Conservation (phyloP, 2,797 vertebrate species). For the Kryptolebias ocellatus region DNA sequence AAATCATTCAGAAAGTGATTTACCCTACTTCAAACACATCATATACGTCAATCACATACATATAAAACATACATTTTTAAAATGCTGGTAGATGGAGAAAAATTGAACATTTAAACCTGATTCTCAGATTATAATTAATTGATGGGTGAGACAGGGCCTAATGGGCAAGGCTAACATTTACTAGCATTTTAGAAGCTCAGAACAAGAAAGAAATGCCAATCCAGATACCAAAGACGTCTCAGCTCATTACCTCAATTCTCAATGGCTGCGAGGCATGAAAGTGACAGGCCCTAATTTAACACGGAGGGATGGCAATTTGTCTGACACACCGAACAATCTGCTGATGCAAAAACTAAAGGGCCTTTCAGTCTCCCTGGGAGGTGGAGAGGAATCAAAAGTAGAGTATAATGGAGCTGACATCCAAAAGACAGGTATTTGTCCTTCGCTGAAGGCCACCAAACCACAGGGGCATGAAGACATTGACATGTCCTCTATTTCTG, state of each 20-base stretch:
- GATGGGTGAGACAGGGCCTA: constrained; percentile 21
- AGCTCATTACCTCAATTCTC: constrained; percentile 72
- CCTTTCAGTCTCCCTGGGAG: constrained; percentile 72
- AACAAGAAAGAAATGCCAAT: constrained; percentile 67
- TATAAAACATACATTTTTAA: neutral
- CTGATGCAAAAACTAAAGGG: constrained; percentile 77
- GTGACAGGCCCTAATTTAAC: constrained; percentile 79
- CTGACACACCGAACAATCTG: constrained; percentile 76
- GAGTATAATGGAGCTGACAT: constrained; percentile 63
- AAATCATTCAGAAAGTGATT: too few species aligned
- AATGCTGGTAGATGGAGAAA: neutral
- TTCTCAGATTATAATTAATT: constrained; percentile 14
- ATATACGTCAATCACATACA: neutral
- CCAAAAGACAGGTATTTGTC: constrained; percentile 69
- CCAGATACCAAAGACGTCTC: constrained; percentile 64
- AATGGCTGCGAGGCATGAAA: constrained; percentile 63
- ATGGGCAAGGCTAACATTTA: constrained; percentile 26
- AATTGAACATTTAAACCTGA: constrained; percentile 5
- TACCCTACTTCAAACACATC: too few species aligned
- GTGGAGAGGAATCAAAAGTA: constrained; percentile 57
- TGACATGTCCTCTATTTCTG: constrained; percentile 22
- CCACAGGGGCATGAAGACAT: constrained; percentile 21
- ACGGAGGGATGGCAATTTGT: constrained; percentile 75
- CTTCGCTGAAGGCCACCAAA: constrained; percentile 48
- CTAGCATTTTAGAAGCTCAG: constrained; percentile 13